phyloP scores from a whole-genome alignment of 2,888 invertebrate species.

The Flabesymbios commensalis region DNA sequence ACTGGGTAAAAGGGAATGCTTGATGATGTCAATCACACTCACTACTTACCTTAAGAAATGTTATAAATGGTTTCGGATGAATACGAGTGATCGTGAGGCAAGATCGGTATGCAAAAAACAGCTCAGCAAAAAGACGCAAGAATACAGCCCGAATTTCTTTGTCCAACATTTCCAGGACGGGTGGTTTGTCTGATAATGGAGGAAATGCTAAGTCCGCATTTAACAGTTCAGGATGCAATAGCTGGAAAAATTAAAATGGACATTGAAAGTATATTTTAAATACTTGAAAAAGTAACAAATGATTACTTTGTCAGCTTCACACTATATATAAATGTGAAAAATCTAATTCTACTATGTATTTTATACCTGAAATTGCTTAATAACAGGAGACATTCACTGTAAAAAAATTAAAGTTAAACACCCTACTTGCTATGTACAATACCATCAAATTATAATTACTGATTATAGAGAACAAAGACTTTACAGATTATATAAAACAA shows the following conservation, averaged over 20 bases:
- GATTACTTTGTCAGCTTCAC: too few species aligned
- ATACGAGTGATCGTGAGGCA: constrained; percentile 93
- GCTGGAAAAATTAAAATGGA: constrained; percentile 56
- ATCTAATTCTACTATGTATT: too few species aligned
- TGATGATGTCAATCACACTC: too few species aligned
- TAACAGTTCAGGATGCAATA: constrained; percentile 85
- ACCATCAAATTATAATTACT: too few species aligned
- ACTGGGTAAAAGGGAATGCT: too few species aligned
- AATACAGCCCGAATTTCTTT: constrained; percentile 96
- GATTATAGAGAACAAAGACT: not conserved
- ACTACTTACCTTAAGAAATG: constrained; percentile 91
- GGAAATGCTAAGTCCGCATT: constrained; percentile 91
- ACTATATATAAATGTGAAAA: too few species aligned
- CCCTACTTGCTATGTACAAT: not conserved
- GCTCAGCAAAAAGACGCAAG: constrained; percentile 88
- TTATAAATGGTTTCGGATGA: constrained; percentile 92
- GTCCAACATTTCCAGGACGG: constrained; percentile 71
- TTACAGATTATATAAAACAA: not conserved
- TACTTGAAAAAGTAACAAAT: constrained; percentile 17
- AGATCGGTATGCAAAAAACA: constrained; percentile 82
- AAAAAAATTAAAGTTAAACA: too few species aligned
- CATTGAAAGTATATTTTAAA: not conserved
- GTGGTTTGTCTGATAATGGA: constrained; percentile 66
- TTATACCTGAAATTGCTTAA: too few species aligned
- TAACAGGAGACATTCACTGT: too few species aligned